Conservation (phyloP, 1,140 invertebrate genomes). For the Diorhabda sublineata region DNA sequence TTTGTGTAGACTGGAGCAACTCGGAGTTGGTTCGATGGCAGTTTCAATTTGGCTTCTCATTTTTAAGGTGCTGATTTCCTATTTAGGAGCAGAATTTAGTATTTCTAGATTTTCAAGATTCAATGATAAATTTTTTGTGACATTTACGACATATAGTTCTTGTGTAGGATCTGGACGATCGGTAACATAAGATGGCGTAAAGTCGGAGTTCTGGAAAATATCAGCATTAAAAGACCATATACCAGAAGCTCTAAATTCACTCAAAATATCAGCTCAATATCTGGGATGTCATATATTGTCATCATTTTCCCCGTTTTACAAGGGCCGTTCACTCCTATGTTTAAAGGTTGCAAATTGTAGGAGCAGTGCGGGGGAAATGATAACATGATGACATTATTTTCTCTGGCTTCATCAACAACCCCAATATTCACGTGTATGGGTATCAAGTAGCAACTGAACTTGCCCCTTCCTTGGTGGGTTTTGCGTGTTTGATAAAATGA, state of each 20-base stretch:
- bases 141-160: neutral
- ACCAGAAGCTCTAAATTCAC: slow-evolving; percentile 26
- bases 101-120: slow-evolving; percentile 6
- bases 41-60: neutral
- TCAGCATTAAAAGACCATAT: slow-evolving; percentile 43
- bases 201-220: slow-evolving; percentile 44
- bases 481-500: slow-evolving; percentile 29
- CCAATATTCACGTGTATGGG: slow-evolving; percentile 34
- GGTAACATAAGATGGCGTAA: slow-evolving; percentile 38
- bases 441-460: slow-evolving; percentile 37
- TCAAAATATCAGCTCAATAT: neutral
- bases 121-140: neutral
- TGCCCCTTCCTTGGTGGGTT: slow-evolving; percentile 35
- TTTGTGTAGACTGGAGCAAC: neutral
- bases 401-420: slow-evolving; percentile 32
- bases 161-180: slow-evolving; percentile 34
- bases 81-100: slow-evolving; percentile 1
- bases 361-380: slow-evolving; percentile 45
- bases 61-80: neutral
- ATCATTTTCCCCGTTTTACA: slow-evolving; percentile 25
- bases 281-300: neutral
- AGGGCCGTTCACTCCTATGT: slow-evolving; percentile 42
- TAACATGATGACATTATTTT: slow-evolving; percentile 43
- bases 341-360: slow-evolving; percentile 48
- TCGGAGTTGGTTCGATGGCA: neutral